Conservation (phyloP, 2,888 invertebrate species). For the Stictocephala bisonia region DNA sequence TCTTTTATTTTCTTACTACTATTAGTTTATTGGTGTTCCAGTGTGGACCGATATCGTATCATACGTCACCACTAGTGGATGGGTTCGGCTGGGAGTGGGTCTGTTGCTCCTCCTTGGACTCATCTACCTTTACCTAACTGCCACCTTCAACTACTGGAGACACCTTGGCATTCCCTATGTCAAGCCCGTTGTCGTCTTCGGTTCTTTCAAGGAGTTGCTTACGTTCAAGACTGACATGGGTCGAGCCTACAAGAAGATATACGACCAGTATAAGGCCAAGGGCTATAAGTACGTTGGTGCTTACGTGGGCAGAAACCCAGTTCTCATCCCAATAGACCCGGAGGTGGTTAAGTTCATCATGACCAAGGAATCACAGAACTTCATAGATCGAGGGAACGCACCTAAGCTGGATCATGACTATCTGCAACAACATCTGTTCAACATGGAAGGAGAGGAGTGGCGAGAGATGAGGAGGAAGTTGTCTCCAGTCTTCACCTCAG, state of each 20-base stretch:
- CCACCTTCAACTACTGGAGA: slow-evolving; percentile 25
- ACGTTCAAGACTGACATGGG: slow-evolving; percentile 6
- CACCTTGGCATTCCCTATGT: not conserved
- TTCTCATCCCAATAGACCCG: slow-evolving; percentile 65
- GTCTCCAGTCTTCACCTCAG: slow-evolving; percentile 69
- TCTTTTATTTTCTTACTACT: no score
- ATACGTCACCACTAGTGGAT: no score
- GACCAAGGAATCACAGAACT: slow-evolving; percentile 67
- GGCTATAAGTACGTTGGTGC: slow-evolving; percentile 65
- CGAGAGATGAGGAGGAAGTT: slow-evolving; percentile 67
- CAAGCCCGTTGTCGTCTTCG: not conserved
- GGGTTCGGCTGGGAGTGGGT: no score
- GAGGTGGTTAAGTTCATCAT: slow-evolving; percentile 66
- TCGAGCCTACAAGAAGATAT: slow-evolving; percentile 8
- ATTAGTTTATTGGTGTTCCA: no score
- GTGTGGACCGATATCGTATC: no score
- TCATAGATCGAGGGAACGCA: slow-evolving; percentile 65
- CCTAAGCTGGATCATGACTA: slow-evolving; percentile 63
- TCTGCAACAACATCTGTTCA: slow-evolving; percentile 64
- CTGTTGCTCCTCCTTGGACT: no score
- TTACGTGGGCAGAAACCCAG: slow-evolving; percentile 67
- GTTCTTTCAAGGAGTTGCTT: slow-evolving; percentile 14
- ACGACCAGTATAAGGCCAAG: slow-evolving; percentile 32
- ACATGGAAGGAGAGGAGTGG: slow-evolving; percentile 68
- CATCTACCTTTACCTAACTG: slow-evolving; percentile 16